Conservation (phyloP, 2,797 vertebrate species). For the Scarus forsteni region DNA sequence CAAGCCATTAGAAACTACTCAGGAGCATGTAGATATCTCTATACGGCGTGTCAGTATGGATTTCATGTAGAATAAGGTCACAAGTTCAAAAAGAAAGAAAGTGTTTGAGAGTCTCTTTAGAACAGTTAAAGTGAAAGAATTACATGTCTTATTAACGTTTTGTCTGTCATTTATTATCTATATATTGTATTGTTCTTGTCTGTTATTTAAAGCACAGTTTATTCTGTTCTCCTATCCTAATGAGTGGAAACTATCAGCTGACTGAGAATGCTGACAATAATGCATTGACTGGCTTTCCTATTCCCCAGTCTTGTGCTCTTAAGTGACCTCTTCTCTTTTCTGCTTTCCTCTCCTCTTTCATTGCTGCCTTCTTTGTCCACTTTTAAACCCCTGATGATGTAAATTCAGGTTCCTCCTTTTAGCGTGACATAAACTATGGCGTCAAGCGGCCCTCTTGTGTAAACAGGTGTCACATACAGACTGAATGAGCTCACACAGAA, state of each 20-base stretch:
- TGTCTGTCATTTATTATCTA: too few relatives aligned
- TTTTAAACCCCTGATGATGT: constrained; percentile 28
- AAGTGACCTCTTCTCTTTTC: constrained; percentile 9
- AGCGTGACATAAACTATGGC: constrained; percentile 44
- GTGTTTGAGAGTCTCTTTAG: neutral
- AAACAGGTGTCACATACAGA: constrained; percentile 62
- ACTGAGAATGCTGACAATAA: constrained; percentile 25
- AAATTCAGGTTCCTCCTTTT: constrained; percentile 44
- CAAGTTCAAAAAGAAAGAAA: neutral
- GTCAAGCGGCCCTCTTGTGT: constrained; percentile 51
- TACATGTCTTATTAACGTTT: neutral
- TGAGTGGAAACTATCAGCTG: constrained; percentile 32
- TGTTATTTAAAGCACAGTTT: neutral
- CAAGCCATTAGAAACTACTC: constrained; percentile 3
- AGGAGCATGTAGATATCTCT: constrained; percentile 5
- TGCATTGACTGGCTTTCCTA: constrained; percentile 45
- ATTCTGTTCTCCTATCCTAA: neutral
- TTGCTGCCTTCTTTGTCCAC: neutral
- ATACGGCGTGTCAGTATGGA: neutral
- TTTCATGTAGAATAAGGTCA: neutral
- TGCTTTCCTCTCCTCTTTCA: constrained; percentile 14
- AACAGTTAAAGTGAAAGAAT: neutral
- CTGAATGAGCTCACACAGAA: constrained; percentile 45
- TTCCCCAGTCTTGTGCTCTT: constrained; percentile 26
- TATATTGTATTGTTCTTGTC: neutral